Evolutionary conservation across 2,113 vertebrate species (phyloP).

Genomic region (Myocastor coypus): DNA sequence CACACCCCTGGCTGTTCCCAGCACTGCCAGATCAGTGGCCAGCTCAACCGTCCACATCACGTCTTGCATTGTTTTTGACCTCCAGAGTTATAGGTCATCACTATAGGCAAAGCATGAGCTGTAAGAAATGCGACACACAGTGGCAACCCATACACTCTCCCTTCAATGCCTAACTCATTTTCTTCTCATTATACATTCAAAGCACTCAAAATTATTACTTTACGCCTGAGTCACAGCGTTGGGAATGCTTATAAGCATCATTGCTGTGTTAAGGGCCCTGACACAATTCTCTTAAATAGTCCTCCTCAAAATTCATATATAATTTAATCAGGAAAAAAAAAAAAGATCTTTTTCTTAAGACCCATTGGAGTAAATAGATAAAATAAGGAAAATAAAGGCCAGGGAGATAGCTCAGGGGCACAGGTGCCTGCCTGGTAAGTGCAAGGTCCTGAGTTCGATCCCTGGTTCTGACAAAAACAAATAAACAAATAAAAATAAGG

Average conservation of each 20-base stretch:
- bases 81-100: slow-evolving; percentile 8
- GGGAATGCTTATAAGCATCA: slow-evolving; percentile 69
- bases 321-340: slow-evolving; percentile 57
- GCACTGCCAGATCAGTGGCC: background rate
- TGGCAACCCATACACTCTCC: background rate
- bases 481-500: no score
- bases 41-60: background rate
- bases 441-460: no score
- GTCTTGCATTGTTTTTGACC: background rate
- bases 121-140: background rate
- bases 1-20: background rate
- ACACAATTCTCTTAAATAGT: slow-evolving; percentile 68
- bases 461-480: no score
- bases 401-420: no score
- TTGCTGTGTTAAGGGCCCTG: slow-evolving; percentile 68
- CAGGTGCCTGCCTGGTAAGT: no score
- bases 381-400: background rate
- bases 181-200: slow-evolving; percentile 67
- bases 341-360: background rate
- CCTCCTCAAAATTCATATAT: slow-evolving; percentile 43
- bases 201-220: slow-evolving; percentile 66
- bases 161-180: slow-evolving; percentile 59
- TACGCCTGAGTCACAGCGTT: slow-evolving; percentile 55
- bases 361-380: background rate
- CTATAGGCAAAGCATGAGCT: background rate